Evolutionary conservation across 2,797 vertebrate genomes (phyloP).

Genomic region (Balearica regulorum): DNA sequence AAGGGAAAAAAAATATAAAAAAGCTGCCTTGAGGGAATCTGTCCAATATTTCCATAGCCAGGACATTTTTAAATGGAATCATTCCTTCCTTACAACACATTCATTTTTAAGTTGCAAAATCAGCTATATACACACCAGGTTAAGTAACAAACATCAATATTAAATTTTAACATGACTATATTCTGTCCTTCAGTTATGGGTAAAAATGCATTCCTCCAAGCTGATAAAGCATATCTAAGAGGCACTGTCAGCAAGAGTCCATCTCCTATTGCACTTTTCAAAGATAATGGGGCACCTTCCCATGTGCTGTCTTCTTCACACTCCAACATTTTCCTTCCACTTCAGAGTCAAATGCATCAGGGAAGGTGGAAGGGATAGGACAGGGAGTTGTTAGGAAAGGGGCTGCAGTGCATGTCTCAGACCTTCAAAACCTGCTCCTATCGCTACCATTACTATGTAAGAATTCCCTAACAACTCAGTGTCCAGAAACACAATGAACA

Average conservation of each 20-base stretch:
- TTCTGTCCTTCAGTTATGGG: background rate
- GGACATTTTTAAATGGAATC: background rate
- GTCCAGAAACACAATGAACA: background rate
- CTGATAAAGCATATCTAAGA: background rate
- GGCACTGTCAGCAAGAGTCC: background rate
- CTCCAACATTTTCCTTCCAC: background rate
- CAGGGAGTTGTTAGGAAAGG: background rate
- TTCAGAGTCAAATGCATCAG: background rate
- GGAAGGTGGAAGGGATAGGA: background rate
- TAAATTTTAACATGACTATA: background rate
- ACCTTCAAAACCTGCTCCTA: background rate
- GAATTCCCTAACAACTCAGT: background rate
- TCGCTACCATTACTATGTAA: background rate
- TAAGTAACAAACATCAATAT: background rate
- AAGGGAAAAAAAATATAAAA: background rate
- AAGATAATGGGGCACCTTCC: background rate
- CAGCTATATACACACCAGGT: background rate
- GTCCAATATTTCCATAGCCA: background rate
- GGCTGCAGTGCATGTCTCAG: background rate
- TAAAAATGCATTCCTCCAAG: background rate
- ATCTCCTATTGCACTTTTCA: background rate
- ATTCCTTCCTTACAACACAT: background rate
- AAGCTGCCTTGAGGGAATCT: background rate
- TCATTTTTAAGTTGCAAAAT: background rate
- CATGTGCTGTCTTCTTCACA: background rate